Evolutionary conservation across 2,888 invertebrate genomes (phyloP), one percentile per base, ranked within the genome.

Genomic region (Cyclophora punctaria): DNA sequence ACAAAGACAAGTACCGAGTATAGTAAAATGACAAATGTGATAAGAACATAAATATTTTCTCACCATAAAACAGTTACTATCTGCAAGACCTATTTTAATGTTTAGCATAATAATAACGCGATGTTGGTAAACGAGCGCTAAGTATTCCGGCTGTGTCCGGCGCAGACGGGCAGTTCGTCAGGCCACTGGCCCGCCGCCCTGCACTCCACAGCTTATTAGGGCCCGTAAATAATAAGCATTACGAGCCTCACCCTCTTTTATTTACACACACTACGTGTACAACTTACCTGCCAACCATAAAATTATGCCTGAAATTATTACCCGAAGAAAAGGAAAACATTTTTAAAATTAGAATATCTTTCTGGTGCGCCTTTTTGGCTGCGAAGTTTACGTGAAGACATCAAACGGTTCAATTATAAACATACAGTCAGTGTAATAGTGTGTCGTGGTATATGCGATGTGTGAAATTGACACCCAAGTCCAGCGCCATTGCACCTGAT

Each of bases 211-310:
- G 75, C 37, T 81, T 85, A 86, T 84, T 83, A 84, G 73, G 69
- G 74, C 65, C 69, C 84, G 78, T 87, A 84, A 87, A 85, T 86
- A 84, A 81, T 80, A 80, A 75, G 75, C 75, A 83, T 80, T 80
- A 81, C 77, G 80, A 74, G 76, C 77, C 70, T 75, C 68, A 60
- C 67, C 73, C 63, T 67, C 76, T 75, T 78, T 79, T 83, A 83
- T 83, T 83, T 81, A 79, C 78, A 72, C 77, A 75, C 69, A 68
- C 65, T 73, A 80, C 78, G 79, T 81, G 78, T 66, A 68, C 67
- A 64, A 71, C 66, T 70, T 70, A 67, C 62, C 59, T 51, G 57
- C 59, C 60, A 56, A 37, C 37, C 5, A 5, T 37, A 37, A 37
- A 37, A 37, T 37, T 37, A 37, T 37, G 5, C 37, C 37, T 37